Evolutionary conservation across 1,140 invertebrate genomes (phyloP), one percentile per base, ranked within the genome.

Genomic region (Drosophila paulistorum): DNA sequence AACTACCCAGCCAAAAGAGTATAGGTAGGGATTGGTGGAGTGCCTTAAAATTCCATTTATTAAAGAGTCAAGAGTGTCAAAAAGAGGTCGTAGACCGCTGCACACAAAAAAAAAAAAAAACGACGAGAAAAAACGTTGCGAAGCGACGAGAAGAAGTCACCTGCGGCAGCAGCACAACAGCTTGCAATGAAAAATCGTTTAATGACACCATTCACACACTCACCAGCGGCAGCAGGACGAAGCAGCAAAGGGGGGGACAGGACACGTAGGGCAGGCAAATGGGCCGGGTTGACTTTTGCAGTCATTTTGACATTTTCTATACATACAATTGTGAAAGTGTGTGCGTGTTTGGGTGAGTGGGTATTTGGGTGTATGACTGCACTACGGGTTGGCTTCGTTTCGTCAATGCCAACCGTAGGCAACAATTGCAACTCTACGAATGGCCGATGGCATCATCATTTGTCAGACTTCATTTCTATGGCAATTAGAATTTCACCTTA

Each of bases 101-200:
- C 74, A 80, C n/a, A n/a, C n/a, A n/a, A n/a, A 77, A 79, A 73
- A 77, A 66, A 76, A 66, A 86, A 55, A 55, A 68, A 58, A 54
- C 11, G 7, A 45, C 14, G 14, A 45, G 14, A 17, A 51, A 51
- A 51, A 20, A 51, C 45, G 45, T 23, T 51, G 11, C 45, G 45
- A 51, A 51, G 17, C 54, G 45, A 26, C 48, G 39, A 59, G 33
- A 59, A 66, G 58, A 63, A 78, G 84, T 81, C 77, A 89, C 84
- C 85, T 89, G 84, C 84, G 85, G 84, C 45, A 51, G 84, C 17
- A 51, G 17, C 57, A 59, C 57, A 59, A 59, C 84, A 89, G 84
- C 84, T 84, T 89, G 82, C 90, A 77, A 87, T 90, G 90, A 91
- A 91, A 91, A 91, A 91, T 91, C 90, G 90, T 79, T 91, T 91